These are phyloP conservation scores for Agrotis ipsilon DNA, from an alignment of 2,888 invertebrate species.

Conservation along the genomic window DNA sequence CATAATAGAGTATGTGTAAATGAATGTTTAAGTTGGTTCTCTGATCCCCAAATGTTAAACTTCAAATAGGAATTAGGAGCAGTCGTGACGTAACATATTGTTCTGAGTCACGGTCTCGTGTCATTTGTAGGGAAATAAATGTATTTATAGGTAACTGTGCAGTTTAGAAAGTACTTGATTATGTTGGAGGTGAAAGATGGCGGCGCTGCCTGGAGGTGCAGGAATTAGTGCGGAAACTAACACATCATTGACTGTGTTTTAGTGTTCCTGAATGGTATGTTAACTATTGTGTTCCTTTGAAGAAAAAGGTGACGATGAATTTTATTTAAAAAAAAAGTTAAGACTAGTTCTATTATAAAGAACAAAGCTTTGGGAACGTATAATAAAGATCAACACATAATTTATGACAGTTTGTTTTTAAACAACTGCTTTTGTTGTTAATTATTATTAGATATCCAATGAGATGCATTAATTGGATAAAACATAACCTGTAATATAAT, in stretches of 20 bases:
- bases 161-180: conserved; percentile 39
- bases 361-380: neutral
- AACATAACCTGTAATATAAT: neutral
- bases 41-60: conserved; percentile 79
- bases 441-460: no score
- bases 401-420: no score
- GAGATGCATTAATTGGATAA: no score
- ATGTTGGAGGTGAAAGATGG: conserved; percentile 46
- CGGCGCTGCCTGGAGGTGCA: conserved; percentile 18
- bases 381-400: neutral
- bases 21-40: conserved; percentile 50
- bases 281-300: conserved; percentile 24
- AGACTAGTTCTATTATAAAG: neutral
- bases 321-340: neutral
- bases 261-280: conserved; percentile 20
- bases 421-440: no score
- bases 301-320: conserved; percentile 6
- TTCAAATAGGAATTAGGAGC: conserved; percentile 82
- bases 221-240: conserved; percentile 50
- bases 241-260: conserved; percentile 32
- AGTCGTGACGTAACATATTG: conserved; percentile 81
- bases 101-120: conserved; percentile 70
- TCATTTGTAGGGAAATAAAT: conserved; percentile 62
- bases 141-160: conserved; percentile 51
- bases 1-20: neutral